These are phyloP conservation scores for Ispidina lecontei DNA, from an alignment of 2,797 vertebrate genomes.

Conservation along the genomic window DNA sequence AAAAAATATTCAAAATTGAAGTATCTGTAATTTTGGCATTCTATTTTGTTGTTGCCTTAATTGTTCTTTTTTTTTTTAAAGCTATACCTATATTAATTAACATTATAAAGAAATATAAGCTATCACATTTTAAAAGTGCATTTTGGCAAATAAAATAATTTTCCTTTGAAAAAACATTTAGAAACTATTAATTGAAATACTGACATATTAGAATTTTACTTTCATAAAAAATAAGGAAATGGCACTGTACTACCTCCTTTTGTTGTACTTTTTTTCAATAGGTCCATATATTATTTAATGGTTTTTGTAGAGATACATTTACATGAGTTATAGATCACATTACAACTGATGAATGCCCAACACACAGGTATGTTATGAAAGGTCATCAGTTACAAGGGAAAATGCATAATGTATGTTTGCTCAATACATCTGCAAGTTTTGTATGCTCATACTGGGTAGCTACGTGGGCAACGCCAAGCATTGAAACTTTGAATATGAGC, in stretches of 20 bases:
- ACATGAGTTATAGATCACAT: conserved; percentile 63
- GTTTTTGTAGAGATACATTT: conserved; percentile 55
- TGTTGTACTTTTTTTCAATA: conserved; percentile 40
- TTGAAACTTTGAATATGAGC: not conserved
- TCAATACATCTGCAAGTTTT: not conserved
- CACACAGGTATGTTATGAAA: conserved; percentile 61
- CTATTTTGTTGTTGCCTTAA: not conserved
- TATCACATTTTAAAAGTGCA: not conserved
- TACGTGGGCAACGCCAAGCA: not conserved
- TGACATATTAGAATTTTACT: not conserved
- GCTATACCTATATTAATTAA: rapidly evolving
- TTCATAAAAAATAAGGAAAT: not conserved
- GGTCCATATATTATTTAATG: conserved; percentile 62
- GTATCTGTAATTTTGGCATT: not conserved
- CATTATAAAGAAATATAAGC: not conserved
- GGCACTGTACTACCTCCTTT: not conserved
- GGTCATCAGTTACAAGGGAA: conserved; percentile 65
- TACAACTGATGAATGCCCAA: conserved; percentile 49
- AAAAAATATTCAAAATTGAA: not conserved
- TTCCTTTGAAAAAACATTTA: not conserved
- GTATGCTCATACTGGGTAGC: not conserved
- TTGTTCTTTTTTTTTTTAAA: not conserved
- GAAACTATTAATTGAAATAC: not conserved
- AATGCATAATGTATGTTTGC: conserved; percentile 50
- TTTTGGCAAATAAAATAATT: not conserved